Conservation (phyloP, 1,140 invertebrate genomes). For the Platyscapa corneri region DNA sequence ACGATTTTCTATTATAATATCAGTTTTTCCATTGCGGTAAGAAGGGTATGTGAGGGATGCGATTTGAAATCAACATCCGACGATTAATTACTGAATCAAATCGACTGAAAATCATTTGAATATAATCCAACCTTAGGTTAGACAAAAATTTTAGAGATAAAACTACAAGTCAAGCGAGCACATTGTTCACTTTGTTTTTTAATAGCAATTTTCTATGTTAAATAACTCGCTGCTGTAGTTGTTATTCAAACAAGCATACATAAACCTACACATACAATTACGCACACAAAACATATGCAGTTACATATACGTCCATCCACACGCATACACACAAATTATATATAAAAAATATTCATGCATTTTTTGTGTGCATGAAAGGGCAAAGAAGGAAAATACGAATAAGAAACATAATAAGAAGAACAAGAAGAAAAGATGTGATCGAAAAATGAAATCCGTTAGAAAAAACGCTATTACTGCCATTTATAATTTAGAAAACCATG, state of each 20-base stretch:
- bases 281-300: slow-evolving; percentile 10
- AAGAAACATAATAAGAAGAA: slow-evolving; percentile 11
- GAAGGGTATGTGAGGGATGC: slow-evolving; percentile 57
- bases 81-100: slow-evolving; percentile 51
- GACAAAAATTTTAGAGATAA: slow-evolving; percentile 22
- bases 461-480: slow-evolving; percentile 51
- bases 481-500: slow-evolving; percentile 44
- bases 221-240: slow-evolving; percentile 34
- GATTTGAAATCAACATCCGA: slow-evolving; percentile 52
- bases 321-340: slow-evolving; percentile 24
- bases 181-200: slow-evolving; percentile 14
- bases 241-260: slow-evolving; percentile 45
- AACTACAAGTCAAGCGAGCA: slow-evolving; percentile 17
- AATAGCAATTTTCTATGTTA: slow-evolving; percentile 37
- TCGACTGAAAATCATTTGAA: slow-evolving; percentile 56
- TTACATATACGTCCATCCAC: slow-evolving; percentile 35
- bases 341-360: slow-evolving; percentile 29
- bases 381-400: not conserved
- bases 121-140: slow-evolving; percentile 45
- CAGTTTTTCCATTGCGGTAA: slow-evolving; percentile 56
- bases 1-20: slow-evolving; percentile 45
- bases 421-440: slow-evolving; percentile 13
- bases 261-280: slow-evolving; percentile 43
- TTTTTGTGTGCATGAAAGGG: slow-evolving; percentile 15
- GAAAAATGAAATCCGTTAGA: not conserved